These are phyloP conservation scores for Fragum fragum DNA, from an alignment of 2,888 invertebrate genomes.

Conservation along the genomic window DNA sequence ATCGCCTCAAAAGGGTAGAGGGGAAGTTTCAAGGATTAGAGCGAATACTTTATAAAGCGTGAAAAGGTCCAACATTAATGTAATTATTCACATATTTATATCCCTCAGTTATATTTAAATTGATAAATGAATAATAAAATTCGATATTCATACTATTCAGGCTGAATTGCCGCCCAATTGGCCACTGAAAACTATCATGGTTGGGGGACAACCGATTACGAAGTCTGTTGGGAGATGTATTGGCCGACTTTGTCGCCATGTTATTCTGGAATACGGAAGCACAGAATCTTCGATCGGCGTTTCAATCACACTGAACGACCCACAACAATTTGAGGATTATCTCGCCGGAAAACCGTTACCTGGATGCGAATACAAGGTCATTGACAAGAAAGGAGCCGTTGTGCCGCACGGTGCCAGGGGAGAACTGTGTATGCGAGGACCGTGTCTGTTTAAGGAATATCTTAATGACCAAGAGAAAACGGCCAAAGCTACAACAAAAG, in stretches of 20 bases:
- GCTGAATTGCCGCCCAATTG: slow-evolving; percentile 1
- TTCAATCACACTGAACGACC: slow-evolving; percentile 1
- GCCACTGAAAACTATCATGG: slow-evolving; percentile 16
- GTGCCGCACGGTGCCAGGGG: slow-evolving; percentile 40
- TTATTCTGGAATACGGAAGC: slow-evolving; percentile 9
- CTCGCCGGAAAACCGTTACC: slow-evolving; percentile 21
- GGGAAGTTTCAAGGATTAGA: too few species aligned
- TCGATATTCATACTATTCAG: too few species aligned
- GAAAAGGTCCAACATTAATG: neutral
- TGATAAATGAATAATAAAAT: slow-evolving; percentile 9
- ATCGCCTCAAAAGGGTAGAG: too few species aligned
- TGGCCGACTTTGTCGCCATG: neutral
- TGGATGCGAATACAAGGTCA: slow-evolving; percentile 45
- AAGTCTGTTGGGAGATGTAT: neutral
- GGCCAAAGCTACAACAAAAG: slow-evolving; percentile 1
- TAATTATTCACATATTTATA: neutral
- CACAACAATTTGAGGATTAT: slow-evolving; percentile 28
- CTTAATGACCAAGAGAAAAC: slow-evolving; percentile 51
- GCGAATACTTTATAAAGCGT: too few species aligned
- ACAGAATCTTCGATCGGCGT: slow-evolving; percentile 6
- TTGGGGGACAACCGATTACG: slow-evolving; percentile 26
- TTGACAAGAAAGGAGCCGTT: slow-evolving; percentile 25
- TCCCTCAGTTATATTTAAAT: neutral
- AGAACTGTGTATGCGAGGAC: slow-evolving; percentile 45
- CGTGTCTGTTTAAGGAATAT: slow-evolving; percentile 35